phyloP scores from a whole-genome alignment of 2,797 vertebrate genomes.

The Atherinosoma microstoma region DNA sequence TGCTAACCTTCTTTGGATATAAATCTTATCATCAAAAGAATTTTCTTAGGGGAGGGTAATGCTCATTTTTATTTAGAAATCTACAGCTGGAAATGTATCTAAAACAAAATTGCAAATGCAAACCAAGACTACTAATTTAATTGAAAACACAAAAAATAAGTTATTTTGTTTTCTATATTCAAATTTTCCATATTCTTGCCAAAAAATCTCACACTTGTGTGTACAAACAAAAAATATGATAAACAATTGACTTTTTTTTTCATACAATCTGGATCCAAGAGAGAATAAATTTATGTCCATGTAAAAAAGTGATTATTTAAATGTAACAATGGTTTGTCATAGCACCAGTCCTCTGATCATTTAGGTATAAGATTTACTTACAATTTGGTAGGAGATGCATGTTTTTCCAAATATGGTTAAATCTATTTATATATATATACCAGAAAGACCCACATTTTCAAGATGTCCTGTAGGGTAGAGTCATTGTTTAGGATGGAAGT shows the following conservation, averaged over 20 bases:
- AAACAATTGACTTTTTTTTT: no score
- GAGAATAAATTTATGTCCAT: no score
- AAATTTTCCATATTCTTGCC: no score
- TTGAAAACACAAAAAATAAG: not conserved
- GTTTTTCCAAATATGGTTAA: conserved; percentile 34
- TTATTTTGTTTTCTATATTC: no score
- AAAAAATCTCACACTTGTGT: no score
- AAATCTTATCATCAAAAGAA: no score
- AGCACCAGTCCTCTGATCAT: not conserved
- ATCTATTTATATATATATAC: conserved; percentile 61
- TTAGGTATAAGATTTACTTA: conserved; percentile 30
- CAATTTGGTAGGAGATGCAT: conserved; percentile 10
- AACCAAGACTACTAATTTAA: not conserved
- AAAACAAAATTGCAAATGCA: not conserved
- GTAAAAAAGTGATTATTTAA: no score
- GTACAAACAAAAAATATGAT: not conserved
- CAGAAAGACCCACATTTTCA: conserved; percentile 37
- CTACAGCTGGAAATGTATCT: not conserved
- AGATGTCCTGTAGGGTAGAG: conserved; percentile 35
- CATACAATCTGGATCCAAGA: no score
- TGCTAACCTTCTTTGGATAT: not conserved
- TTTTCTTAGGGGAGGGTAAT: not conserved
- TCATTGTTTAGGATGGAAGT: conserved; percentile 63
- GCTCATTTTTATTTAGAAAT: not conserved
- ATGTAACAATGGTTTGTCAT: not conserved